Evolutionary conservation across 2,113 vertebrate species (phyloP).

Genomic region (Triplophysa dalaica): DNA sequence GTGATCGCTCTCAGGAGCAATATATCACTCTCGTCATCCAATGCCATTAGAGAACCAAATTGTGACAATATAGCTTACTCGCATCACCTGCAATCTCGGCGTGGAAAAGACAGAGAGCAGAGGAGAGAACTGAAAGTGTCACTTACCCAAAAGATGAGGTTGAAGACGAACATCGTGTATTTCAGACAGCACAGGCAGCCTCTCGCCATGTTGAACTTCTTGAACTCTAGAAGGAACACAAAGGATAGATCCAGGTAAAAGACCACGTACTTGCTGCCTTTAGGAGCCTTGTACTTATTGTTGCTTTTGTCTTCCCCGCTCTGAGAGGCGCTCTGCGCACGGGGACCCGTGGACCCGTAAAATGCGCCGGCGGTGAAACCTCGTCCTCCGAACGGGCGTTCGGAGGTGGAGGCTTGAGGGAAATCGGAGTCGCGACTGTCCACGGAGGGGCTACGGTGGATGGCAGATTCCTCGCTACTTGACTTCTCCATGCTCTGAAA

Average conservation of each 20-base stretch:
- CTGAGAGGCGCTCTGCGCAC: constrained; percentile 62
- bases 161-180: constrained; percentile 99
- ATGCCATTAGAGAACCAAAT: background rate
- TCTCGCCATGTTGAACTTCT: constrained; percentile 99
- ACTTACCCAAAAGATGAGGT: constrained; percentile 99
- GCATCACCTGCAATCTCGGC: background rate
- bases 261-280: constrained; percentile 98
- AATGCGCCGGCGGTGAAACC: constrained; percentile 97
- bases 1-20: constrained; percentile 16
- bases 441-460: constrained; percentile 96
- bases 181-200: constrained; percentile 99
- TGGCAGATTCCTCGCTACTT: constrained; percentile 98
- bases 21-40: background rate
- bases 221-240: constrained; percentile 99
- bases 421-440: constrained; percentile 95
- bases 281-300: constrained; percentile 86
- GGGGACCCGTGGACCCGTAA: constrained; percentile 89
- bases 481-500: constrained; percentile 97
- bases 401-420: constrained; percentile 88
- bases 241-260: constrained; percentile 99
- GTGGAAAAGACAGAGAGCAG: background rate
- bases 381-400: constrained; percentile 85
- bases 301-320: constrained; percentile 72
- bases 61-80: background rate
- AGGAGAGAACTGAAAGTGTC: constrained; percentile 4